phyloP scores from a whole-genome alignment of 2,113 vertebrate genomes.

The Hyperoodon ampullatus region DNA sequence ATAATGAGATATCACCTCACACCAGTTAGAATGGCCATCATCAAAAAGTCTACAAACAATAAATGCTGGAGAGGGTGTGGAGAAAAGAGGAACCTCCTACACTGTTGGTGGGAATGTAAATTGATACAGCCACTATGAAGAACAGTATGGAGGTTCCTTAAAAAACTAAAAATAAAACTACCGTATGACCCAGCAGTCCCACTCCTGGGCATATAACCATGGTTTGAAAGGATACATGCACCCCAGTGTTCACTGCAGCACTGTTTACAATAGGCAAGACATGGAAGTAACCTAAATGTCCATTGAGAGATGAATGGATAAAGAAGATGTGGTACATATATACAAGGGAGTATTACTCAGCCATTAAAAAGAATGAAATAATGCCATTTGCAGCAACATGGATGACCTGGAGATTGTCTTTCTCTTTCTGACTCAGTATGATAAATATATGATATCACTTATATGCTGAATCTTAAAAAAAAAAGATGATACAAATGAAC shows the following conservation, averaged over 20 bases:
- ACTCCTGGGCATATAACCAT: not conserved
- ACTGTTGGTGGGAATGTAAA: not conserved
- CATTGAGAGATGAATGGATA: not conserved
- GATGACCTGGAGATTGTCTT: not conserved
- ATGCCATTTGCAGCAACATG: not conserved
- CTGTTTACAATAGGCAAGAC: not conserved
- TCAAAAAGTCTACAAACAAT: not conserved
- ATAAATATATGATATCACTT: not conserved
- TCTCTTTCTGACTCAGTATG: too few relatives aligned
- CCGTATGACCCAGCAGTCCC: not conserved
- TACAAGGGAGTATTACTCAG: not conserved
- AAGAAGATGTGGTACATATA: not conserved
- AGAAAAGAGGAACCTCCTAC: not conserved
- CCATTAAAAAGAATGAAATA: not conserved
- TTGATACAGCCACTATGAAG: not conserved
- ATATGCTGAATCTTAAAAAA: not conserved
- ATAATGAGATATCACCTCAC: not conserved
- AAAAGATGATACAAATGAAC: not conserved
- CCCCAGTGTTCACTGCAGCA: not conserved
- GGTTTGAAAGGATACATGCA: not conserved
- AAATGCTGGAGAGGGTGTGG: not conserved
- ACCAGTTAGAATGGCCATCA: not conserved
- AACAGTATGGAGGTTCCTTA: not conserved
- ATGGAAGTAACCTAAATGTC: not conserved
- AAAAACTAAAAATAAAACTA: not conserved